Evolutionary conservation across 2,113 vertebrate genomes (phyloP).

Genomic region (Loxodonta africana): DNA sequence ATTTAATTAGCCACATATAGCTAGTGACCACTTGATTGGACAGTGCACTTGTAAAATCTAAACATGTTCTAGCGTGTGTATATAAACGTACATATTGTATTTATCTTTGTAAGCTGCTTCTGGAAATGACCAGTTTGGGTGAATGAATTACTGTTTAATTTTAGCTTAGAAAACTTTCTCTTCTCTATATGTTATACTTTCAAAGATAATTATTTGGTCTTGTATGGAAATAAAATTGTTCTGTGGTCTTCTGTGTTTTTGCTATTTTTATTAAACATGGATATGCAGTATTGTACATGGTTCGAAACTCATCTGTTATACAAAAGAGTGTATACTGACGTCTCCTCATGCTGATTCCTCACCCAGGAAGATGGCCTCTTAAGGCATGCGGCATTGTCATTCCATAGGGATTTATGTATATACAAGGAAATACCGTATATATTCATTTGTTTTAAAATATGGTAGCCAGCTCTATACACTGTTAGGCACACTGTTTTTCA

Average conservation of each 20-base stretch:
- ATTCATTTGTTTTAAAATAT: not conserved
- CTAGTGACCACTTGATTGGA: not conserved
- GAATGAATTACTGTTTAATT: slow-evolving; percentile 16
- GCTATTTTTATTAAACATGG: not conserved
- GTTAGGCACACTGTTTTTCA: slow-evolving; percentile 1
- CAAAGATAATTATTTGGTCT: slow-evolving; percentile 18
- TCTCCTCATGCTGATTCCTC: not conserved
- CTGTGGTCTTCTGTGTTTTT: not conserved
- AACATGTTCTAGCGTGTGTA: not conserved
- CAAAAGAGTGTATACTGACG: not conserved
- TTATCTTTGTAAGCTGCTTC: slow-evolving; percentile 26
- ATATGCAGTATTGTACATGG: not conserved
- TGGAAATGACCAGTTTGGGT: not conserved
- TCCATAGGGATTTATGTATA: not conserved
- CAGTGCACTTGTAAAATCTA: not conserved
- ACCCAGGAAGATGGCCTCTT: not conserved
- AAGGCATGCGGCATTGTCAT: not conserved
- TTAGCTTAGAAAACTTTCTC: not conserved
- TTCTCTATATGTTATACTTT: not conserved
- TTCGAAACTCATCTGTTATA: not conserved
- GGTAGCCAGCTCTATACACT: not conserved
- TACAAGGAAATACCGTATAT: not conserved
- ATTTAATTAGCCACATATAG: not conserved
- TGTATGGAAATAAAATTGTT: slow-evolving; percentile 12
- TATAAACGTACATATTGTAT: not conserved